Percentiles rank a stretch among this genome's conserved stretches.
Evolutionary conservation across 2,113 vertebrate species (phyloP).

Genomic region (Phylloscopus whistleri): DNA sequence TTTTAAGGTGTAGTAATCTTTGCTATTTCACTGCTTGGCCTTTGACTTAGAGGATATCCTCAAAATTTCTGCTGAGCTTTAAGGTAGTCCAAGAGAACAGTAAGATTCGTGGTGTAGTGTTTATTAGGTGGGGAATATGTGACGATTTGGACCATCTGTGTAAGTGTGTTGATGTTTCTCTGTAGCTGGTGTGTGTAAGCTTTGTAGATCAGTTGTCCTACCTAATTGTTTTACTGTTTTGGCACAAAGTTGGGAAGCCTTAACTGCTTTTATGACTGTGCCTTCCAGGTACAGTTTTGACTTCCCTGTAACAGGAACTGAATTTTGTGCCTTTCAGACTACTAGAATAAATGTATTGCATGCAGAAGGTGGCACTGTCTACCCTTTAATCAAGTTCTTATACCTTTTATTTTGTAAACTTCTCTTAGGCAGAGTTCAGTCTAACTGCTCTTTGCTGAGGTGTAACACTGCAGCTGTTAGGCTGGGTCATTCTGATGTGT

Average conservation of each 20-base stretch:
- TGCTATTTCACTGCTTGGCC: neutral
- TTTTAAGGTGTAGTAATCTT: neutral
- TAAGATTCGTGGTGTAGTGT: neutral
- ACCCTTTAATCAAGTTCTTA: conserved; percentile 73
- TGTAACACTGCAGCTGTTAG: neutral
- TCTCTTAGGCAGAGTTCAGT: conserved; percentile 14
- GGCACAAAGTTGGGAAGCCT: neutral
- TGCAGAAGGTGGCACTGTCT: conserved; percentile 85
- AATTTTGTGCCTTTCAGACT: neutral
- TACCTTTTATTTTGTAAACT: conserved; percentile 66
- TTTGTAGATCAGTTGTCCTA: neutral
- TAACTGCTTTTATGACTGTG: neutral
- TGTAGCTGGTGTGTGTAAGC: neutral
- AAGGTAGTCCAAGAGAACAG: neutral
- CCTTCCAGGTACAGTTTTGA: neutral
- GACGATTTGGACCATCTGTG: neutral
- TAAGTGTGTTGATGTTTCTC: neutral
- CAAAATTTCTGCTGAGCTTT: neutral
- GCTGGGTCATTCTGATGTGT: neutral
- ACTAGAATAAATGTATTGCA: conserved; percentile 68
- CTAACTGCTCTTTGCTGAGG: neutral
- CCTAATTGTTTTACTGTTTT: neutral
- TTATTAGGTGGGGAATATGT: neutral
- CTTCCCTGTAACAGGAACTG: neutral
- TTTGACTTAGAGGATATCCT: neutral